phyloP scores from a whole-genome alignment of 2,113 vertebrate species.

The Urocynchramus pylzowi region DNA sequence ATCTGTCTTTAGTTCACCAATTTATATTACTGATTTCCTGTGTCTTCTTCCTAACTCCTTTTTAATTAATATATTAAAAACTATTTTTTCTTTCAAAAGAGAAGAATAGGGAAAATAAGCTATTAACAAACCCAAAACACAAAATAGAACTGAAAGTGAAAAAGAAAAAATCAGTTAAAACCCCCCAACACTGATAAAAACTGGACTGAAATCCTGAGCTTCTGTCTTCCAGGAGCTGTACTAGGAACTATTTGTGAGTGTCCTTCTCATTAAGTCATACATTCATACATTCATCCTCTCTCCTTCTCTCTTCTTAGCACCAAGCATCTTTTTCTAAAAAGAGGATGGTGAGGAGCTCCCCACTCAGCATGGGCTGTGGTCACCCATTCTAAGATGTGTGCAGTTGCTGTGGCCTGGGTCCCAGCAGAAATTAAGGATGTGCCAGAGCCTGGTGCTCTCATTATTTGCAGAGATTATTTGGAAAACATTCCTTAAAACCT shows the following conservation, averaged over 20 bases:
- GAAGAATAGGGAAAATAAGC: background rate
- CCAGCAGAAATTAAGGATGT: background rate
- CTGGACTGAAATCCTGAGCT: background rate
- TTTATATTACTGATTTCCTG: background rate
- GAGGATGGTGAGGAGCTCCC: background rate
- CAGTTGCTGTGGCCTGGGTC: background rate
- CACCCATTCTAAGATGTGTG: background rate
- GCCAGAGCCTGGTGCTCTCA: background rate
- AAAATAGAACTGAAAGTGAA: background rate
- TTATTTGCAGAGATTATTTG: background rate
- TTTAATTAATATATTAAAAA: background rate
- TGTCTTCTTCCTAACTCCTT: background rate
- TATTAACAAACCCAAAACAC: rapidly evolving
- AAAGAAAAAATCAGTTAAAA: background rate
- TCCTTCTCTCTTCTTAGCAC: background rate
- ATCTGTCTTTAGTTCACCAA: background rate
- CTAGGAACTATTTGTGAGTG: background rate
- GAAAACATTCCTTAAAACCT: background rate
- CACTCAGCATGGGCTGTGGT: background rate
- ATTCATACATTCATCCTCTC: background rate
- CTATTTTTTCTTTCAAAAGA: background rate
- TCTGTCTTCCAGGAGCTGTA: background rate
- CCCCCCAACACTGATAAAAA: background rate
- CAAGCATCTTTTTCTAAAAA: background rate
- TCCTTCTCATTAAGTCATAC: background rate